Base-by-base conservation (phyloP, 1,140 invertebrate genomes). In the Trigoniulus corallinus region DNA sequence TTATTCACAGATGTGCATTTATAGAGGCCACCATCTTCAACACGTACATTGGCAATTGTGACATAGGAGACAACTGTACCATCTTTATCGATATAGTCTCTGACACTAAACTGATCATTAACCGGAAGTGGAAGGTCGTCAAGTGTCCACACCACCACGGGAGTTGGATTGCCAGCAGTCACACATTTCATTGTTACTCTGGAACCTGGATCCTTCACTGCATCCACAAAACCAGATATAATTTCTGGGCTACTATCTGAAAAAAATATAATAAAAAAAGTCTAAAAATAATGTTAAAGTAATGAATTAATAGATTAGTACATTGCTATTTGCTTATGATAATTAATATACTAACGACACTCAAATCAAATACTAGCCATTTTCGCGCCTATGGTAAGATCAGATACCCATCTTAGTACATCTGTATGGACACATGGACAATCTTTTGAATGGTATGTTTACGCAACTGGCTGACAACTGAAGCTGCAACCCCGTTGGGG, bases 111-210 rank as follows among this genome's bases (percentile, higher is more conserved):
- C 15, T 52, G 46, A 4, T 54, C 49, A 2, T 44, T 51, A 41
- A 51, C 45, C 2, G 57, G 54, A 0, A 69, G 51, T 1, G 55
- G 55, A 20, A 58, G 56, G 21, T 58, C 67, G 53, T 69, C 67
- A 7, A 69, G 58, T 2, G 54, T 56, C 68, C 68, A 70, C 0
- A 52, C 58, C 0, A 70, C 58, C 34, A 49, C 56, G 18, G 89
- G 89, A 43, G 84, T 81, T 20, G 88, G 88, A 67, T 88, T 91
- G 46, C 88, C 89, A 57, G 84, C 81, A 7, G 87, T 87, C 34
- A 85, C 81, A 69, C 89, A 95, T 67, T 87, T 88, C 54, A 95
- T 70, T 1, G 87, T 89, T 43, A 91, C 80, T 27, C 79, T 80
- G 26, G 85, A 83, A 22, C 88, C 88, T 0, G 84, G 84, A 60